Evolutionary conservation across 2,113 vertebrate species (phyloP), one percentile per base, ranked within the genome.

Genomic region (Melozone crissalis): DNA sequence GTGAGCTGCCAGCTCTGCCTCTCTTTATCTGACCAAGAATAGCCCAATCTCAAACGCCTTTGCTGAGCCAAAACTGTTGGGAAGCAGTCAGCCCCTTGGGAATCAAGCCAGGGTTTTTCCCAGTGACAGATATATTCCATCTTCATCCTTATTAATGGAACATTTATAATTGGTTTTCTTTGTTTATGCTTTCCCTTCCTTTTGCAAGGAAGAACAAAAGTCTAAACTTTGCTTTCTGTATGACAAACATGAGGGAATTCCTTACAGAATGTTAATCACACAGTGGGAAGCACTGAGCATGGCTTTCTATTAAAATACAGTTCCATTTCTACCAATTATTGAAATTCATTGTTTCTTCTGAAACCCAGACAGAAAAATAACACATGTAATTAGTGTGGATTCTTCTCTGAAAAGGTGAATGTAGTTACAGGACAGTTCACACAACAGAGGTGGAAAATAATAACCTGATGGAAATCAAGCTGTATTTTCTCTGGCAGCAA

Each of bases 1-100:
- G 5, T 15, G 39, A 1, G 1, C 63, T 95, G 93, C 81, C 87
- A 94, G 82, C 81, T 79, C 41, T 4, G 16, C 49, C 44, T 87
- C 58, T 87, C 79, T 95, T 91, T 85, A 93, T 91, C 82, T 90
- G 90, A 90, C 91, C 87, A 80, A 93, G 89, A 91, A 93, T 82
- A 94, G 78, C 71, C 58, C 7, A 54, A 31, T 8, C 78, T 71
- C 62, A 24, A 87, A 83, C 0, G 55, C 49, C 74, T 87, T 61
- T 82, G 51, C 87, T 80, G 20, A 95, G 92, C 78, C 89, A 89
- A 87, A 94, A 87, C 46, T 74, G 75, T 19, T 30, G 83, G 80
- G 88, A 92, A 35, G 68, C 81, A 74, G 35, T 80, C 78, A 74
- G 71, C 55, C 91, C 74, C 89, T 85, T 1, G 10, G 84, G 93